phyloP scores from a whole-genome alignment of 1,140 invertebrate species.

The Chrysopa pallens region DNA sequence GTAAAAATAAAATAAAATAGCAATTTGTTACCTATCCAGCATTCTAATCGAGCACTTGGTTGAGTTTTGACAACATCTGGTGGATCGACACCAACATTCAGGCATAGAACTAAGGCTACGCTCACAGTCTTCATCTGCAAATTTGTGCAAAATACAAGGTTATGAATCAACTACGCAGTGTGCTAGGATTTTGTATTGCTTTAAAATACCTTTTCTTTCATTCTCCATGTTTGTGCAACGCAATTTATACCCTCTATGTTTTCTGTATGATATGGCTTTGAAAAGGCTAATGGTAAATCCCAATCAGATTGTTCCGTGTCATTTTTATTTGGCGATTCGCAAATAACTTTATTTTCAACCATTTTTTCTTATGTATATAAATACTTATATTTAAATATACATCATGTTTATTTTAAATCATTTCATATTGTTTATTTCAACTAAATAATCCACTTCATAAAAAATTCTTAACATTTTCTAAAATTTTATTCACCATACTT shows the following conservation, averaged over 20 bases:
- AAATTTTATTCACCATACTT: too few relatives aligned
- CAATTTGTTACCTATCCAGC: conserved; percentile 72
- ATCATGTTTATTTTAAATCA: too few relatives aligned
- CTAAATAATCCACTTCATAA: too few relatives aligned
- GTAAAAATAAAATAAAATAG: neutral
- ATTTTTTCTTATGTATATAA: neutral
- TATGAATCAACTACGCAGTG: neutral
- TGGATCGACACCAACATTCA: conserved; percentile 98
- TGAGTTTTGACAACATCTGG: conserved; percentile 95
- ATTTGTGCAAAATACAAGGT: conserved; percentile 3
- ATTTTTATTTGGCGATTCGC: neutral
- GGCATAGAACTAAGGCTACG: conserved; percentile 90
- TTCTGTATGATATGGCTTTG: conserved; percentile 52
- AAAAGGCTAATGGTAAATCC: conserved; percentile 45
- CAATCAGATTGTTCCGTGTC: conserved; percentile 24
- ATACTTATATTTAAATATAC: too few relatives aligned
- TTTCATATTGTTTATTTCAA: too few relatives aligned
- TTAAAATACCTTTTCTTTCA: conserved; percentile 66
- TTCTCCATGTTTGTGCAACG: conserved; percentile 66
- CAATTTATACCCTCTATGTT: conserved; percentile 54
- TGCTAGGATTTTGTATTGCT: neutral
- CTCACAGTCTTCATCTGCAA: conserved; percentile 95
- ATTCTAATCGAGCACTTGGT: conserved; percentile 87
- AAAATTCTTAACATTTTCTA: too few relatives aligned
- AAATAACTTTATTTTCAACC: conserved; percentile 2